Percentiles rank a stretch among this genome's conserved stretches.
Conservation (phyloP, 2,113 vertebrate genomes). For the Muntiacus reevesi region DNA sequence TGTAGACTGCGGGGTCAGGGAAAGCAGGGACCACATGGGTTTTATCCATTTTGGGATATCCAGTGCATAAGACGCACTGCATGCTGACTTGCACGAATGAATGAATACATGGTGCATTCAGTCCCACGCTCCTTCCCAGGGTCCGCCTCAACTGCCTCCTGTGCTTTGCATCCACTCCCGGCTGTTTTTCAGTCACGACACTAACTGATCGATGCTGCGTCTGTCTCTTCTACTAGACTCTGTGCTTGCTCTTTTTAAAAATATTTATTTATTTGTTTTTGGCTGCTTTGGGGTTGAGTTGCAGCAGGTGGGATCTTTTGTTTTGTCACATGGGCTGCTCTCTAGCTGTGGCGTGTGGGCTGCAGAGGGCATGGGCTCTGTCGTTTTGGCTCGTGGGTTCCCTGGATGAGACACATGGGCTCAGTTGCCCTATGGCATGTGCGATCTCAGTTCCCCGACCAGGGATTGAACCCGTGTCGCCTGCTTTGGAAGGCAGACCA, state of each 20-base stretch:
- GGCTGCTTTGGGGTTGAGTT: not conserved
- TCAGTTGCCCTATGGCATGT: not conserved
- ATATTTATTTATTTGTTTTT: not conserved
- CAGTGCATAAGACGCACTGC: not conserved
- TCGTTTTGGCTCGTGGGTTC: not conserved
- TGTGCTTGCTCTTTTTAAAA: not conserved
- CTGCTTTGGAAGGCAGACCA: not conserved
- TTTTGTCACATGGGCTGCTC: fast-evolving
- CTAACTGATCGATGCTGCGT: fast-evolving
- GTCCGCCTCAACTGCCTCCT: not conserved
- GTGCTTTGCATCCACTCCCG: not conserved
- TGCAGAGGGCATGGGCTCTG: not conserved
- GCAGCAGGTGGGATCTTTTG: not conserved
- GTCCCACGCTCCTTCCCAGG: not conserved
- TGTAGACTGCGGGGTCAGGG: not conserved
- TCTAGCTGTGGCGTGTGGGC: not conserved
- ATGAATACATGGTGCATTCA: not conserved
- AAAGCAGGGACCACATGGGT: not conserved
- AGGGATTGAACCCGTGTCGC: not conserved
- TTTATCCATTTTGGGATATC: not conserved
- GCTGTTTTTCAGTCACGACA: not conserved
- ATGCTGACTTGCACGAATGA: fast-evolving
- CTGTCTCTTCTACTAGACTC: not conserved
- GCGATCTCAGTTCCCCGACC: not conserved
- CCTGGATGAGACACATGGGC: not conserved